Base-by-base conservation (phyloP, 2,113 vertebrate genomes). In the Amphilophus citrinellus region DNA sequence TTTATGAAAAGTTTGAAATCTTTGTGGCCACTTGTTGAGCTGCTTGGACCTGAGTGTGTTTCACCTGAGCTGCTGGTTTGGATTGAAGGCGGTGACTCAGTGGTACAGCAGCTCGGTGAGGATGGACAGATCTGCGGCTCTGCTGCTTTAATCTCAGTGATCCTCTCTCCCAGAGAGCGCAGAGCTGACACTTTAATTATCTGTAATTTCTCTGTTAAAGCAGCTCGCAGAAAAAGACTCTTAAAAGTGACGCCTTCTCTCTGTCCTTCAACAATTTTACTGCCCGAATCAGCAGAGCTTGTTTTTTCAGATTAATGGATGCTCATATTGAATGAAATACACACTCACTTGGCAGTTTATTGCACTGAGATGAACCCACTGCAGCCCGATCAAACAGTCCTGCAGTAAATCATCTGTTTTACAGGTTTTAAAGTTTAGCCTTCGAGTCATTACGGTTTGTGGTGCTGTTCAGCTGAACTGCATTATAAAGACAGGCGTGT, bases 171-270 rank as follows among this genome's bases (percentile, higher is more conserved):
- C 77, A 5, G 68, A 66, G 76, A 42, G 61, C 68, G 15, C 66
- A 53, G 24, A 53, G 57, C 84, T 86, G 87, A 88, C 87, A 86
- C 6, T 71, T 88, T 83, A 85, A 83, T 88, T 80, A 88, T 85
- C 87, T 85, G 83, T 88, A 85, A 78, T 83, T 85, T 76, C 37
- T 83, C 83, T 66, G 44, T 73, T 73, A 73, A 73, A 73, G 79
- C 86, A 44, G 76, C 80, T 83, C n/a, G 65, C 76, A 35, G 68
- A 73, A 47, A 81, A 78, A 87, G 37, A 80, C 77, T 78, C 86
- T 75, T 75, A 73, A 73, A 84, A 82, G 79, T 83, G 79, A 85
- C 75, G 83, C 66, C 76, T 82, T 13, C 87, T 68, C 32, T 56
- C n/a, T n/a, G 42, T 35, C 76, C 56, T 60, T 79, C 79, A 42